Evolutionary conservation across 2,797 vertebrate species (phyloP).

Genomic region (Phalanger gymnotis): DNA sequence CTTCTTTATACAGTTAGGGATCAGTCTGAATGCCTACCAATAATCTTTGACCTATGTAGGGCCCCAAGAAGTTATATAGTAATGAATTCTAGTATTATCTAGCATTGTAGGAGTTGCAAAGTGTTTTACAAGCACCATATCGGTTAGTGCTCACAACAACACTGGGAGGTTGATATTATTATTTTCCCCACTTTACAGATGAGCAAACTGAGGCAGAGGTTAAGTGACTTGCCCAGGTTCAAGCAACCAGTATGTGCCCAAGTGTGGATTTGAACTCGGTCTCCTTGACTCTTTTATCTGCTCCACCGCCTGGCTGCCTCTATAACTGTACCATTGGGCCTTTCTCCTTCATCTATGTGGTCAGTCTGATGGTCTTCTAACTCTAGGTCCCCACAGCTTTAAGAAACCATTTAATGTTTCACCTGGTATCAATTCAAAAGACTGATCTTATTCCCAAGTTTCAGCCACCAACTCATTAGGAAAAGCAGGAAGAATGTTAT

Average conservation of each 20-base stretch:
- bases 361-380: not conserved
- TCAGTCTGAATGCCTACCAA: not conserved
- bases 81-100: not conserved
- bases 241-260: not conserved
- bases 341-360: not conserved
- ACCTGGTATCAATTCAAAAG: not conserved
- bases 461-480: not conserved
- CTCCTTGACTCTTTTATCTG: not conserved
- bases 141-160: not conserved
- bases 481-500: not conserved
- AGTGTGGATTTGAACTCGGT: not conserved
- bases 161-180: not conserved
- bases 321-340: not conserved
- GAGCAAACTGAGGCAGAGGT: not conserved
- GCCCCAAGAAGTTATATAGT: not conserved
- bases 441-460: not conserved
- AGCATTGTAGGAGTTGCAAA: not conserved
- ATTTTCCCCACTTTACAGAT: not conserved
- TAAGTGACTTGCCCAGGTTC: not conserved
- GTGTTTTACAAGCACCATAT: not conserved
- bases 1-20: not conserved
- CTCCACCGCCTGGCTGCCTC: not conserved
- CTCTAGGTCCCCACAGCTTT: not conserved
- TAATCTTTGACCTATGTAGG: not conserved
- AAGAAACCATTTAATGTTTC: not conserved